These are phyloP conservation scores for Odobenus rosmarus DNA, from an alignment of 2,113 vertebrate genomes.

Conservation along the genomic window DNA sequence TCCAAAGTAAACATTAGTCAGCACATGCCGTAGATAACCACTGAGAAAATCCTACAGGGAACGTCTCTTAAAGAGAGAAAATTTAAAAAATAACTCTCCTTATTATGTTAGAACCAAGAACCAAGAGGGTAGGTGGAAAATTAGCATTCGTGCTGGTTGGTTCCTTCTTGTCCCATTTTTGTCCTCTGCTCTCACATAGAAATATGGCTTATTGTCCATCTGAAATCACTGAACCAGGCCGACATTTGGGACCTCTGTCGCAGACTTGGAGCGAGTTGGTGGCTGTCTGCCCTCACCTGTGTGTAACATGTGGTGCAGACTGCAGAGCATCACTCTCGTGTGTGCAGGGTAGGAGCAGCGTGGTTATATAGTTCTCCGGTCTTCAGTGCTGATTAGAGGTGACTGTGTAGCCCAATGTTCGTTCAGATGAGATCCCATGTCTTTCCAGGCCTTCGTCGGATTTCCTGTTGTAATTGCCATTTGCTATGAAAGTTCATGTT, in stretches of 20 bases:
- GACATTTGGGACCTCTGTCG: too few species aligned
- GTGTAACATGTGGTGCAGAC: rapidly evolving
- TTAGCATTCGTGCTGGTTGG: rapidly evolving
- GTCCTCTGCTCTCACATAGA: background rate
- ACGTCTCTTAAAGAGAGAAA: background rate
- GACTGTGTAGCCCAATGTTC: rapidly evolving
- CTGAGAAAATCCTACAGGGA: background rate
- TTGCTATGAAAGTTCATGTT: rapidly evolving
- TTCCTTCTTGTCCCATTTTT: background rate
- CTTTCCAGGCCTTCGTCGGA: background rate
- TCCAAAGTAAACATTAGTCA: too few species aligned
- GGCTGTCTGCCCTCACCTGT: too few species aligned
- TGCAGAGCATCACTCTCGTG: background rate
- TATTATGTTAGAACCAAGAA: too few species aligned
- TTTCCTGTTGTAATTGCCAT: rapidly evolving
- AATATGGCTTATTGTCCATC: rapidly evolving
- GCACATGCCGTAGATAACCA: background rate
- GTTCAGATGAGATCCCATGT: rapidly evolving
- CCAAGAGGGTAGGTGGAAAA: background rate
- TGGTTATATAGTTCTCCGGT: rapidly evolving
- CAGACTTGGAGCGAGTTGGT: too few species aligned
- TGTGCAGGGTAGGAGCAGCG: too few species aligned
- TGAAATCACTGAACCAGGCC: background rate
- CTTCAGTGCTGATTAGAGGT: background rate
- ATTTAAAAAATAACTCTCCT: background rate